These are phyloP conservation scores for Liolophura sinensis DNA, from an alignment of 1,140 invertebrate species.

Conservation along the genomic window DNA sequence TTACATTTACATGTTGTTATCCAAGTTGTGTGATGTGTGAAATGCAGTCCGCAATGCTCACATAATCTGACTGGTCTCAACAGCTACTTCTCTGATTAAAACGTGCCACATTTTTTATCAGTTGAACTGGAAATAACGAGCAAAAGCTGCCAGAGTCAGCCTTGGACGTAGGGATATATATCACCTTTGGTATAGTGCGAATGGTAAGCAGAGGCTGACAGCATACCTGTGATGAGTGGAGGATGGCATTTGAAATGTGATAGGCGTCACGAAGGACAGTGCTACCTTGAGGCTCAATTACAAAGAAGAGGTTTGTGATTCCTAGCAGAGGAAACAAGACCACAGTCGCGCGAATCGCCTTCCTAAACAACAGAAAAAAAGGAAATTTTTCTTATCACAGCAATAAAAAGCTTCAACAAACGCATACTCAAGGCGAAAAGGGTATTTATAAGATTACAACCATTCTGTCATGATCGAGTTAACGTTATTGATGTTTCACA, in stretches of 20 bases:
- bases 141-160: conserved; percentile 3
- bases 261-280: conserved; percentile 53
- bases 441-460: too few species aligned
- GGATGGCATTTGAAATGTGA: conserved; percentile 61
- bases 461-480: too few species aligned
- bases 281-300: conserved; percentile 60
- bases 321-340: conserved; percentile 66
- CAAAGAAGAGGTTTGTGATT: conserved; percentile 63
- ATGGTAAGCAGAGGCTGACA: neutral
- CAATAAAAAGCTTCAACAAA: too few species aligned
- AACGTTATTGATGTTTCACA: too few species aligned
- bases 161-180: conserved; percentile 18
- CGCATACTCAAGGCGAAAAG: too few species aligned
- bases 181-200: conserved; percentile 8
- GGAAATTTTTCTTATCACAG: neutral
- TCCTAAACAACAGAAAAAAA: conserved; percentile 51
- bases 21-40: too few species aligned
- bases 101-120: neutral
- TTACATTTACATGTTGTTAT: too few species aligned
- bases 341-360: conserved; percentile 64
- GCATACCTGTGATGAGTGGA: conserved; percentile 63
- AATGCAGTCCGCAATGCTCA: neutral
- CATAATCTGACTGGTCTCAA: neutral
- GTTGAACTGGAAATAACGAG: neutral
- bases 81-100: neutral